Evolutionary conservation across 2,888 invertebrate species (phyloP).

Genomic region (Xylocampa areola): DNA sequence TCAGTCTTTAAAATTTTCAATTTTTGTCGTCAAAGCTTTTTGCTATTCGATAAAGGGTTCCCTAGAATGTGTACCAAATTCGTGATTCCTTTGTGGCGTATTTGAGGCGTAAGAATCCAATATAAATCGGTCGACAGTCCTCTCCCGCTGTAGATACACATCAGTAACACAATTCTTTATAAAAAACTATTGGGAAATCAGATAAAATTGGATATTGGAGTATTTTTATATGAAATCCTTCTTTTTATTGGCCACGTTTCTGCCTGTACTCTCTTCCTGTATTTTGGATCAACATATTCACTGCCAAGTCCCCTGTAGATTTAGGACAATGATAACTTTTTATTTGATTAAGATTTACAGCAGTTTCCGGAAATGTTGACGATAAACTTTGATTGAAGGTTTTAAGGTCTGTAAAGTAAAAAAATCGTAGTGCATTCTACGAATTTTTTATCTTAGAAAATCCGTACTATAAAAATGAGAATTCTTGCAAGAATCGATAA

Average conservation of each 20-base stretch:
- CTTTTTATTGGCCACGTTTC: conserved; percentile 18
- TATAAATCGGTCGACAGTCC: conserved; percentile 66
- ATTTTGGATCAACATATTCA: conserved; percentile 16
- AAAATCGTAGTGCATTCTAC: no score
- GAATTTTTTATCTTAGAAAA: no score
- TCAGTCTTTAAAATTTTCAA: conserved; percentile 54
- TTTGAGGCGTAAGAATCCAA: conserved; percentile 76
- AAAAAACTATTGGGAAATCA: conserved; percentile 53
- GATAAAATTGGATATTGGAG: conserved; percentile 40
- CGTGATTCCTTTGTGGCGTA: conserved; percentile 67
- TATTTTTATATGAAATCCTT: conserved; percentile 30
- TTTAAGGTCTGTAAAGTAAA: not conserved
- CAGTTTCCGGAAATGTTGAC: conserved; percentile 1
- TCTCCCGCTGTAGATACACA: conserved; percentile 46
- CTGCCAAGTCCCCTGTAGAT: conserved; percentile 14
- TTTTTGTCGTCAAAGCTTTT: conserved; percentile 60
- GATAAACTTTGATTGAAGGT: conserved; percentile 31
- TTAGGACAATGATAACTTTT: conserved; percentile 29
- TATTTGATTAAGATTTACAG: conserved; percentile 25
- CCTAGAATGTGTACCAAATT: conserved; percentile 62
- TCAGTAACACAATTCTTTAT: conserved; percentile 49
- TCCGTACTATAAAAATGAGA: no score
- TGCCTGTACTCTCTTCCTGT: conserved; percentile 1
- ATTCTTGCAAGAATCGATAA: no score
- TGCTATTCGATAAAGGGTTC: conserved; percentile 48